phyloP scores from a whole-genome alignment of 1,140 invertebrate species.

The Caenorhabditis latens region DNA sequence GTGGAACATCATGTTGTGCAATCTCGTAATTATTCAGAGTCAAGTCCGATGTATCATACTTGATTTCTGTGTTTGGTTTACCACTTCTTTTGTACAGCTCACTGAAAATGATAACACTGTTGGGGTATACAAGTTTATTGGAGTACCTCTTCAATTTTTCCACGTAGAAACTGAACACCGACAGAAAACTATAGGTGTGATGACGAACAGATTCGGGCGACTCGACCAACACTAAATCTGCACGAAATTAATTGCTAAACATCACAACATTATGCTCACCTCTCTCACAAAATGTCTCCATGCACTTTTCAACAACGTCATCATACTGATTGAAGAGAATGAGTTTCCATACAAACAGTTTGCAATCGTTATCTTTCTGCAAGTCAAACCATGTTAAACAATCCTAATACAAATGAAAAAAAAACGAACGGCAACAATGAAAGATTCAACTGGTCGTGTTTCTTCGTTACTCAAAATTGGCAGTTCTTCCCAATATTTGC shows the following conservation, averaged over 20 bases:
- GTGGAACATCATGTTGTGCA: constrained; percentile 1
- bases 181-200: constrained; percentile 9
- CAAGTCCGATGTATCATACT: background rate
- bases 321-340: constrained; percentile 49
- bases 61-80: background rate
- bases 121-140: background rate
- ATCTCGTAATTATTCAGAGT: background rate
- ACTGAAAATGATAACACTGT: background rate
- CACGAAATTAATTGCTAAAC: constrained; percentile 46
- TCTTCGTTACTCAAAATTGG: constrained; percentile 44
- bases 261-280: constrained; percentile 51
- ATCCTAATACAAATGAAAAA: background rate
- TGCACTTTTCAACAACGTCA: constrained; percentile 60
- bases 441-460: constrained; percentile 4
- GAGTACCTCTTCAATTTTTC: constrained; percentile 36
- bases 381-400: background rate
- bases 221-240: constrained; percentile 49
- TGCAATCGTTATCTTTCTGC: constrained; percentile 38
- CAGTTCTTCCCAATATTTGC: constrained; percentile 46
- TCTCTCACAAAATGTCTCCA: constrained; percentile 56
- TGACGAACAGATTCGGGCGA: constrained; percentile 10
- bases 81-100: constrained; percentile 42
- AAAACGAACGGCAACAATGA: background rate
- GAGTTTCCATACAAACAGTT: constrained; percentile 12
- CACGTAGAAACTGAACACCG: constrained; percentile 36